Conservation (phyloP, 2,797 vertebrate genomes). For the Cyclopterus lumpus region DNA sequence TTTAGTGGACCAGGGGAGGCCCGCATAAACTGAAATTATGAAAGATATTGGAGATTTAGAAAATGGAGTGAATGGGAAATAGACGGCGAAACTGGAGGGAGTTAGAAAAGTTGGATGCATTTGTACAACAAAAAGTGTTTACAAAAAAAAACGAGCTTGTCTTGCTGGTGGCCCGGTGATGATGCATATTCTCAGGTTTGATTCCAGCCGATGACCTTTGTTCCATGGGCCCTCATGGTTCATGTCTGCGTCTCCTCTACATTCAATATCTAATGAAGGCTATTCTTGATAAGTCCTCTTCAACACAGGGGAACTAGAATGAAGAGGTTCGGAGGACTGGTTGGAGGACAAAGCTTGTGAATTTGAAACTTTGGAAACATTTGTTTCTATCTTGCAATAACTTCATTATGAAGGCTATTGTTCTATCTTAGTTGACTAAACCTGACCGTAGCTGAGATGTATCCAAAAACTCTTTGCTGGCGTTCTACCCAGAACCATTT, state of each 20-base stretch:
- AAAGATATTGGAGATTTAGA: constrained; percentile 58
- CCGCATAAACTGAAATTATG: constrained; percentile 63
- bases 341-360: no score
- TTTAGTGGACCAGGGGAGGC: constrained; percentile 66
- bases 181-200: neutral
- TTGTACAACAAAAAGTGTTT: constrained; percentile 14
- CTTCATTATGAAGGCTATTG: neutral
- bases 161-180: neutral
- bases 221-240: neutral
- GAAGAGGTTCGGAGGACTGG: no score
- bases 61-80: constrained; percentile 57
- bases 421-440: neutral
- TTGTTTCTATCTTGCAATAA: no score
- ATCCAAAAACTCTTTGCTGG: no score
- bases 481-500: neutral
- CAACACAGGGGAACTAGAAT: neutral
- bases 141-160: no score
- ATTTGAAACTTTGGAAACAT: no score
- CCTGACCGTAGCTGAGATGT: no score
- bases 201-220: neutral
- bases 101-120: constrained; percentile 48
- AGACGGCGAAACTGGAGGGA: constrained; percentile 26
- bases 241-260: neutral
- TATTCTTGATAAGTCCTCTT: neutral
- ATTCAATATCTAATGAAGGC: neutral